Percentiles rank a stretch among this genome's conserved stretches.
These are phyloP conservation scores for Plutomurus gul DNA, from an alignment of 1,140 invertebrate genomes.

Conservation along the genomic window DNA sequence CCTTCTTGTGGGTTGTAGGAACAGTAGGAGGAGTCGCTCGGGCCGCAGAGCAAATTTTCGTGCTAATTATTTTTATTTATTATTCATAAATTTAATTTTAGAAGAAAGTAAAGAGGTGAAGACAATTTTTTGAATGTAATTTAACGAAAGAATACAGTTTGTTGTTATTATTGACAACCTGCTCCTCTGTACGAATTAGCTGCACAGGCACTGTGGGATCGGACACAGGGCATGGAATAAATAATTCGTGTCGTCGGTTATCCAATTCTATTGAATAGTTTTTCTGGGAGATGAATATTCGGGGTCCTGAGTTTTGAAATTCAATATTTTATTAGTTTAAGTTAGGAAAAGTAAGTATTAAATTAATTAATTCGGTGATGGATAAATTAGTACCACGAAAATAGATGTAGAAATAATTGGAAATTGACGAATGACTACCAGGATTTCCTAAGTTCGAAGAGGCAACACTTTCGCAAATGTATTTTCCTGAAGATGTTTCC, in stretches of 20 bases:
- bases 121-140: not conserved
- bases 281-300: not conserved
- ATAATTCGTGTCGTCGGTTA: not conserved
- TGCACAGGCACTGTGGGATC: not conserved
- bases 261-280: not conserved
- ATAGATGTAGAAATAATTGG: not conserved
- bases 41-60: not conserved
- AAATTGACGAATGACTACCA: not conserved
- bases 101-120: not conserved
- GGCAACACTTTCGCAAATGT: not conserved
- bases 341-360: no score
- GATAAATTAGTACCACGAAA: not conserved
- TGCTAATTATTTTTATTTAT: not conserved
- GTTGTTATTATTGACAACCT: not conserved
- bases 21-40: not conserved
- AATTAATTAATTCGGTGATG: not conserved
- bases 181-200: not conserved
- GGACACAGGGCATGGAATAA: slow-evolving; percentile 31
- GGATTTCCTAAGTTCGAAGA: no score
- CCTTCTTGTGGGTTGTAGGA: slow-evolving; percentile 10
- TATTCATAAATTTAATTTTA: no score
- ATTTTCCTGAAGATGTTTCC: slow-evolving; percentile 12
- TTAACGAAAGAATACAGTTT: not conserved
- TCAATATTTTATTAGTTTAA: no score
- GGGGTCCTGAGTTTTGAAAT: no score